These are phyloP conservation scores for Carettochelys insculpta DNA, from an alignment of 2,113 vertebrate species.

Conservation along the genomic window DNA sequence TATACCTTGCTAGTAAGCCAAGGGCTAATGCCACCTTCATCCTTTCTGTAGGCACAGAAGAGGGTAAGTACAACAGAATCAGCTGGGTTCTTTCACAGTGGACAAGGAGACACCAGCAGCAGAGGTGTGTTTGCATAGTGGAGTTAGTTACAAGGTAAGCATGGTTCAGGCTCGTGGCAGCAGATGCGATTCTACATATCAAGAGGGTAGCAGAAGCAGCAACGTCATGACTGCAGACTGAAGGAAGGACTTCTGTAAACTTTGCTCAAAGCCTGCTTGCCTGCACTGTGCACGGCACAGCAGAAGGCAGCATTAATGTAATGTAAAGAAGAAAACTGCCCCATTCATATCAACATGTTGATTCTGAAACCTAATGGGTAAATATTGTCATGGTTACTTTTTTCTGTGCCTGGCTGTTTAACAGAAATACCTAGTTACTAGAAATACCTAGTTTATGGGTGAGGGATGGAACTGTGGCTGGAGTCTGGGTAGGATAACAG, in stretches of 20 bases:
- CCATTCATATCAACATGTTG: background rate
- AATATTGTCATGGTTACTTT: background rate
- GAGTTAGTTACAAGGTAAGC: background rate
- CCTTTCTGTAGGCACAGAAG: background rate
- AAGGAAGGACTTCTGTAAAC: background rate
- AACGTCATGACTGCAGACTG: background rate
- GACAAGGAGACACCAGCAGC: background rate
- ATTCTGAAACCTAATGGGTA: background rate
- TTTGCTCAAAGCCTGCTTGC: background rate
- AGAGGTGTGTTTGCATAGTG: background rate
- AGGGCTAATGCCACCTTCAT: background rate
- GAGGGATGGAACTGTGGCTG: background rate
- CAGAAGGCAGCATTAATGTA: background rate
- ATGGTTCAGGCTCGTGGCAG: background rate
- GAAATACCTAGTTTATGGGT: fast-evolving
- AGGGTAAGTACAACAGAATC: background rate
- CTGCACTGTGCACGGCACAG: background rate
- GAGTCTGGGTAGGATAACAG: background rate
- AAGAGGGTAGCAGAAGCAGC: background rate
- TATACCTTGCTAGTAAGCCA: background rate
- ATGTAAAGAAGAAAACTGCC: background rate
- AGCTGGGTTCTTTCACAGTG: background rate
- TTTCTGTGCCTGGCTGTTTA: background rate
- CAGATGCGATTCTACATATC: background rate
- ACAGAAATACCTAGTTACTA: background rate